Conservation (phyloP, 2,797 vertebrate species). For the Galago senegalensis region DNA sequence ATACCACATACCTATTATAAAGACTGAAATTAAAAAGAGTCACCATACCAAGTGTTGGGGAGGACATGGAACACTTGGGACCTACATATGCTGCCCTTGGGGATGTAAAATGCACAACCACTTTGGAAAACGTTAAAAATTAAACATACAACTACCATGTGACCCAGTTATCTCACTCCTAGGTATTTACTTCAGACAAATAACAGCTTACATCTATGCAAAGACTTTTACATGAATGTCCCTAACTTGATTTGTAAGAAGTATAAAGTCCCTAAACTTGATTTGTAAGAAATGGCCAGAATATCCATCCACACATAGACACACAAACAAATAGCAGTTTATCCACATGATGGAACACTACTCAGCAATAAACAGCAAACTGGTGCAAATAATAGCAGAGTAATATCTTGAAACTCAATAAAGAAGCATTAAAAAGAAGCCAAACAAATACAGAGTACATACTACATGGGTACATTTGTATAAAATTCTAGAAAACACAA, state of each 20-base stretch:
- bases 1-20: neutral
- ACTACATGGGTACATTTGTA: neutral
- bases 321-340: neutral
- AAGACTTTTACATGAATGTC: neutral
- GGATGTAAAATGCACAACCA: neutral
- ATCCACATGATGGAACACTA: neutral
- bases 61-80: neutral
- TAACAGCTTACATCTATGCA: neutral
- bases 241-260: neutral
- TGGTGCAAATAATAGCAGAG: neutral
- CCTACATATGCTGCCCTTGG: no score
- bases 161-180: neutral
- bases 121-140: neutral
- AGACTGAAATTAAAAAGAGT: neutral
- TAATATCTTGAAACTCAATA: neutral
- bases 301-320: neutral
- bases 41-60: neutral
- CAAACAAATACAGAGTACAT: neutral
- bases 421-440: neutral
- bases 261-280: neutral
- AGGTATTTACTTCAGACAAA: slow-evolving; percentile 33
- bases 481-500: neutral
- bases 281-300: neutral
- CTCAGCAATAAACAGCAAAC: neutral
- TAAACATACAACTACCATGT: neutral